phyloP scores from a whole-genome alignment of 2,888 invertebrate species.

The Gymnocheta viridis region DNA sequence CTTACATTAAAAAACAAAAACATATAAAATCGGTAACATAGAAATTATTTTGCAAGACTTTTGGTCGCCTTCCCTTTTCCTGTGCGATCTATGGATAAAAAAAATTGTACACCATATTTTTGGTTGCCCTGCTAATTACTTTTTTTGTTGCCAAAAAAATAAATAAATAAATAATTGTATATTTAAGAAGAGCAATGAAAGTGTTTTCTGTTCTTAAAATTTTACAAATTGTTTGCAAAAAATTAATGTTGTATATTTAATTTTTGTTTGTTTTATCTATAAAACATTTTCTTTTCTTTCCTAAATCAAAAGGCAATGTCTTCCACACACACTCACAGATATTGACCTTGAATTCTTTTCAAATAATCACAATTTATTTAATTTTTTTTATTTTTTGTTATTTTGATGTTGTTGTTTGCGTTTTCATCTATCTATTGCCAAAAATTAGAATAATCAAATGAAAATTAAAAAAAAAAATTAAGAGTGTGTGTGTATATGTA shows the following conservation, averaged over 20 bases:
- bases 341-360: conserved; percentile 60
- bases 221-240: not conserved
- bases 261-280: not conserved
- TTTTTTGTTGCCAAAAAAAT: no score
- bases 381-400: conserved; percentile 35
- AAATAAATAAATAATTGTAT: not conserved
- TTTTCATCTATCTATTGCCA: conserved; percentile 7
- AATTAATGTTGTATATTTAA: not conserved
- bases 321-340: conserved; percentile 34
- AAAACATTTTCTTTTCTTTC: conserved; percentile 36
- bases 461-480: conserved; percentile 22
- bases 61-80: no score
- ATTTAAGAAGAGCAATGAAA: not conserved
- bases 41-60: no score
- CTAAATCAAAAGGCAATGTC: conserved; percentile 40
- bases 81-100: no score
- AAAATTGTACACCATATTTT: no score
- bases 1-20: no score
- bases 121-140: no score
- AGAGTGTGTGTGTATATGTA: not conserved
- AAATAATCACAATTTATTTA: conserved; percentile 56
- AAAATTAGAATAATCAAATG: conserved; percentile 38
- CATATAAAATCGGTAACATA: no score
- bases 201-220: not conserved
- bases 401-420: conserved; percentile 14